Percentiles rank a stretch among this genome's conserved stretches.
These are phyloP conservation scores for Caloenas nicobarica DNA, from an alignment of 2,113 vertebrate species.

Conservation along the genomic window DNA sequence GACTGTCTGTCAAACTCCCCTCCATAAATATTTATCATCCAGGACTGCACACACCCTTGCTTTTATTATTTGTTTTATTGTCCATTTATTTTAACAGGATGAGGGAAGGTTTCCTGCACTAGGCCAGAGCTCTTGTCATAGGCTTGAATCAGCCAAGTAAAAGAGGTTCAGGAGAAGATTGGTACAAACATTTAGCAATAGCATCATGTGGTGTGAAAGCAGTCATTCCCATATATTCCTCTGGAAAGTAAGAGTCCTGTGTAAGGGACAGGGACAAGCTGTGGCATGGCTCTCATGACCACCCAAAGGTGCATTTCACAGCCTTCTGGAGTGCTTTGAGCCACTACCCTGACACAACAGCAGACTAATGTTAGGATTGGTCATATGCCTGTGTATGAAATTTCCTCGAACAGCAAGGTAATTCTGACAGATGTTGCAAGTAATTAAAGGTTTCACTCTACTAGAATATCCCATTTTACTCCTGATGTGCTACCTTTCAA, in stretches of 20 bases:
- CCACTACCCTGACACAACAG: neutral
- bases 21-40: conserved; percentile 22
- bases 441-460: neutral
- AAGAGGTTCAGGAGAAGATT: neutral
- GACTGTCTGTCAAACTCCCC: neutral
- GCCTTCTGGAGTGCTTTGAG: neutral
- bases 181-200: neutral
- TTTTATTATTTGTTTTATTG: neutral
- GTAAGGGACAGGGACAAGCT: neutral
- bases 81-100: neutral
- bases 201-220: neutral
- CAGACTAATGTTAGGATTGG: neutral
- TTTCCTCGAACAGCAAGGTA: neutral
- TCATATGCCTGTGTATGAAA: neutral
- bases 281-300: neutral
- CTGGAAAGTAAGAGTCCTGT: neutral
- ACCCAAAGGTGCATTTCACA: neutral
- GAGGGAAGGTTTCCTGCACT: neutral
- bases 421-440: neutral
- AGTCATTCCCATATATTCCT: neutral
- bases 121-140: neutral
- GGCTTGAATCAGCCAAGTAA: neutral
- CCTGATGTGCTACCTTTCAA: neutral
- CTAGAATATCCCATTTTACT: neutral
- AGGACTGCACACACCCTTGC: neutral